Conservation (phyloP, 2,113 vertebrate genomes). For the Osmerus eperlanus region DNA sequence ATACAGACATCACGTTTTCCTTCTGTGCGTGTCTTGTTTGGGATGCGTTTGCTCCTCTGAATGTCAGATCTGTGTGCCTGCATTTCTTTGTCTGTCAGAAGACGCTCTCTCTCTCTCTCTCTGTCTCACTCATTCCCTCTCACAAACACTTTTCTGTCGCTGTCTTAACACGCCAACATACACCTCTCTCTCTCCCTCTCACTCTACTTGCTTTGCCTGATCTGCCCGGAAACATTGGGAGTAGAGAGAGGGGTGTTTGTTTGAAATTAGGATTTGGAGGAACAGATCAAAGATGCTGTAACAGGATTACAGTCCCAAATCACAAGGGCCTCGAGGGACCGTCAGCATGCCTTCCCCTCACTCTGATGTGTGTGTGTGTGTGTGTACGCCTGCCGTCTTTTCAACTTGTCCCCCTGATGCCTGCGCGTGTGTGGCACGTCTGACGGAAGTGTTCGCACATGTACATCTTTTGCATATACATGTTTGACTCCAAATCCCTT, state of each 20-base stretch:
- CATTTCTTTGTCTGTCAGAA: no score
- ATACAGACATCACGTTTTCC: not conserved
- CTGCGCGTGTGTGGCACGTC: not conserved
- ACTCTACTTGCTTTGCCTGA: slow-evolving; percentile 28
- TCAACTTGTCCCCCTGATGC: not conserved
- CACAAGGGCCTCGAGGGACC: slow-evolving; percentile 55
- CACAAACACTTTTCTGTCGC: no score
- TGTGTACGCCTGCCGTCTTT: no score
- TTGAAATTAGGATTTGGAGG: slow-evolving; percentile 67
- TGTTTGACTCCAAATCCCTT: slow-evolving; percentile 27
- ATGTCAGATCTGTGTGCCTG: no score
- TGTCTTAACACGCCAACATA: not conserved
- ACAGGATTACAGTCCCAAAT: slow-evolving; percentile 69
- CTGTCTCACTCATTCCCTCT: not conserved
- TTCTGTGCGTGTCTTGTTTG: no score
- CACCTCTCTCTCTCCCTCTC: not conserved
- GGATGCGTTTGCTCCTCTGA: no score
- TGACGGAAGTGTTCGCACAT: slow-evolving; percentile 4
- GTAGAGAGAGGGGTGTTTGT: slow-evolving; percentile 60
- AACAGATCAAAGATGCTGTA: slow-evolving; percentile 69
- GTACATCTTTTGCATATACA: slow-evolving; percentile 33
- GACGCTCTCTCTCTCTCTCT: no score
- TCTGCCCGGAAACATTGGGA: slow-evolving; percentile 58
- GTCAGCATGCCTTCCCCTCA: slow-evolving; percentile 49
- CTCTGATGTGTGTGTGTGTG: slow-evolving; percentile 51